These are phyloP conservation scores for Girardinus metallicus DNA, from an alignment of 2,797 vertebrate species.

Conservation along the genomic window DNA sequence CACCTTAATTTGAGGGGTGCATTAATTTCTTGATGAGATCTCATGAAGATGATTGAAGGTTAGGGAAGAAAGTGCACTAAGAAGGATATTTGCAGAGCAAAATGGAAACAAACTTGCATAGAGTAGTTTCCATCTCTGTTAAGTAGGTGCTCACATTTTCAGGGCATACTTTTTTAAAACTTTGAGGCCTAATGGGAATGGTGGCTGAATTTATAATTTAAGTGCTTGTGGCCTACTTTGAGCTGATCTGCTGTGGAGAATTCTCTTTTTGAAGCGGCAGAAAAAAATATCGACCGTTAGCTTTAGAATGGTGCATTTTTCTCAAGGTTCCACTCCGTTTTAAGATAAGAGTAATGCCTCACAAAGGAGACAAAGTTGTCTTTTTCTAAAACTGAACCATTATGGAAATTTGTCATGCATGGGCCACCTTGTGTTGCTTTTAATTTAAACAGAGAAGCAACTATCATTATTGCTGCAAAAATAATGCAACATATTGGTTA, in stretches of 20 bases:
- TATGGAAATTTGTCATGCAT: not conserved
- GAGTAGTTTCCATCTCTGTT: constrained; percentile 27
- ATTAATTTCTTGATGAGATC: constrained; percentile 72
- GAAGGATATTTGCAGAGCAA: constrained; percentile 18
- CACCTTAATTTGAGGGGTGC: constrained; percentile 73
- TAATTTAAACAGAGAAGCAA: not conserved
- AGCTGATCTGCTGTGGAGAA: not conserved
- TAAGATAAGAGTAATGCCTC: not conserved
- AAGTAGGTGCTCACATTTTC: constrained; percentile 5
- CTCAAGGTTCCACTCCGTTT: not conserved
- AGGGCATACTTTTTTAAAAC: not conserved
- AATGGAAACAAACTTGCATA: constrained; percentile 18
- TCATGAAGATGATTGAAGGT: constrained; percentile 68
- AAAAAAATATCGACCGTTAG: no score
- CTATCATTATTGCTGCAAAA: not conserved
- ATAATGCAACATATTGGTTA: not conserved
- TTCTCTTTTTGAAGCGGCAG: not conserved
- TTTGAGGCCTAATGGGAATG: constrained; percentile 2
- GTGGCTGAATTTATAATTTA: constrained; percentile 6
- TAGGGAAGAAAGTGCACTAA: constrained; percentile 37
- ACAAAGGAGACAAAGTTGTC: not conserved
- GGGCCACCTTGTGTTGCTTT: not conserved
- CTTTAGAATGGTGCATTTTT: not conserved
- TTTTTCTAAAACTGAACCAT: not conserved
- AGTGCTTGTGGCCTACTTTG: constrained; percentile 3